Evolutionary conservation across 2,797 vertebrate genomes (phyloP).

Genomic region (Artibeus lituratus): DNA sequence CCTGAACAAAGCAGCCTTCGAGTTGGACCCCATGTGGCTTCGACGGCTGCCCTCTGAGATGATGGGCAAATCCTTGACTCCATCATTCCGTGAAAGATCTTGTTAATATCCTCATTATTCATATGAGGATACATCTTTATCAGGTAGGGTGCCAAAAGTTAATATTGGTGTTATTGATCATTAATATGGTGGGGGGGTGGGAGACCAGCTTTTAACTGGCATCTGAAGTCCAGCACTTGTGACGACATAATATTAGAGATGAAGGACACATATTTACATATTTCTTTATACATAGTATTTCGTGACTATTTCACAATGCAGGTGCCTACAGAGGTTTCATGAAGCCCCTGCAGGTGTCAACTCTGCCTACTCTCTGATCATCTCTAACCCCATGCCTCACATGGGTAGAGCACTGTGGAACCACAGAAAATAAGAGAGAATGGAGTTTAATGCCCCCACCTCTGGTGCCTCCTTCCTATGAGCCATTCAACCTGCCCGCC

Average conservation of each 20-base stretch:
- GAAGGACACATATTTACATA: neutral
- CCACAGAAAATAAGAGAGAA: neutral
- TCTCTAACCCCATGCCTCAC: neutral
- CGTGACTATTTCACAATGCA: neutral
- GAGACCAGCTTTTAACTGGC: neutral
- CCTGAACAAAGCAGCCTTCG: neutral
- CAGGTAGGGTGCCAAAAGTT: neutral
- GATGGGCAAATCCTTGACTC: neutral
- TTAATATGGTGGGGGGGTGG: neutral
- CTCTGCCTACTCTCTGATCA: neutral
- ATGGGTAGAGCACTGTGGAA: neutral
- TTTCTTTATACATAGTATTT: neutral
- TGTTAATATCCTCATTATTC: neutral
- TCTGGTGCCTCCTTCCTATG: neutral
- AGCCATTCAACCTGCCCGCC: neutral
- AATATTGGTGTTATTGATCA: neutral
- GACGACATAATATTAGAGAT: neutral
- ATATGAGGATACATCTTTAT: neutral
- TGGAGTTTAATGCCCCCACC: rapidly evolving
- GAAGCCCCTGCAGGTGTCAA: neutral
- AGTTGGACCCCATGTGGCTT: neutral
- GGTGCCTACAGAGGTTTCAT: neutral
- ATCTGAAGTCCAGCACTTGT: neutral
- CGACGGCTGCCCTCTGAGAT: neutral
- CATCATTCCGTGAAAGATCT: neutral